Base-by-base conservation (phyloP, 2,888 invertebrate genomes). In the Drosophila aldrichi region DNA sequence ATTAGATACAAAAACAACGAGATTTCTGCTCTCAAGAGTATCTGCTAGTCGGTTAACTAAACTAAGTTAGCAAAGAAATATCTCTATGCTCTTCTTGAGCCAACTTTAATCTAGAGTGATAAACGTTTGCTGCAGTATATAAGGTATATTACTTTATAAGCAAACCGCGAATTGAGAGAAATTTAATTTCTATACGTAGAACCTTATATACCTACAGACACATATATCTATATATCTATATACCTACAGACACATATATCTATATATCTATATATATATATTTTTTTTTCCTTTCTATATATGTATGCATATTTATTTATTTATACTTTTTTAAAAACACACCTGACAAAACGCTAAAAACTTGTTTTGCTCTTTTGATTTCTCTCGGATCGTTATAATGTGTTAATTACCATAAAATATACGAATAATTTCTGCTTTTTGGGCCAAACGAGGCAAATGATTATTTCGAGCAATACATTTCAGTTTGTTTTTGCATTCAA, bases 341-440 rank as follows among this genome's bases (percentile, higher is more conserved):
- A 22, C 46, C 56, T 32, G 59, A 20, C 36, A 32, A 29, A 6
- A n/a, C 29, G 18, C 9, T 2, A 10, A n/a, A 20, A 59, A 66
- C 56, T 66, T 52, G 46, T 60, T 51, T 36, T 14, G 22, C n/a
- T 6, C 25, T 41, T 52, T 16, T 3, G 43, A 56, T 43, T 56
- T 20, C 43, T n/a, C 55, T 41, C n/a, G n/a, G 18, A 14, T 54
- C 32, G 36, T 49, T 41, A 22, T 44, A 55, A 62, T 49, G 57
- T 46, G 16, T 36, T 59, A 59, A 73, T 63, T 62, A 69, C 10
- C 58, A 62, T 62, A 46, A 54, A 38, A 41, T 36, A 44, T 44
- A 18, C 48, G 41, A 32, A 44, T 25, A 34, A 12, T 18, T 12
- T 29, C 29, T 36, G 32, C 3, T 46, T 59, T 29, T 16, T n/a